phyloP scores from a whole-genome alignment of 1,140 invertebrate genomes.

The Lordiphosa stackelbergi region DNA sequence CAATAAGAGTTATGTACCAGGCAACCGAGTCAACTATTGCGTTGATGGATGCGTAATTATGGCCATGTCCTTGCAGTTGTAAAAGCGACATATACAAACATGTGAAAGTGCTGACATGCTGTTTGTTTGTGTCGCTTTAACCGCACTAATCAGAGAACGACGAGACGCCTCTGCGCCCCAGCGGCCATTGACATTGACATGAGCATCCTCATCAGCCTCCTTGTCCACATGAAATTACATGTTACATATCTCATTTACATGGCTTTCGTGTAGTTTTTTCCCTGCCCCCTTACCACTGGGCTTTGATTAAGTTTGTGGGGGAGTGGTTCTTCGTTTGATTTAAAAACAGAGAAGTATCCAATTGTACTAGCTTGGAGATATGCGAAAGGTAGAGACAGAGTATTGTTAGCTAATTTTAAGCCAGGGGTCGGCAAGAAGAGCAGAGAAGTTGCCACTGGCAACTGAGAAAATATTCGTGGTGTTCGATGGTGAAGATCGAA shows the following conservation, averaged over 20 bases:
- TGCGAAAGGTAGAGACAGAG: neutral
- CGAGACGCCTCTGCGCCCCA: conserved; percentile 8
- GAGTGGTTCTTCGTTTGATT: too few relatives aligned
- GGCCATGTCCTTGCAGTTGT: conserved; percentile 24
- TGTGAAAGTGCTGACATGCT: conserved; percentile 41
- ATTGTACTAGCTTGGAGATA: neutral
- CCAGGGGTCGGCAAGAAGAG: too few relatives aligned
- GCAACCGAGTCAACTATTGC: conserved; percentile 29
- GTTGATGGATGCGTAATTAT: conserved; percentile 39
- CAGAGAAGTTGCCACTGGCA: too few relatives aligned
- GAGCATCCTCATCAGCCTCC: conserved; percentile 22
- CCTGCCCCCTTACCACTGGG: too few relatives aligned
- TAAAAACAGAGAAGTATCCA: too few relatives aligned
- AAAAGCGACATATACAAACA: conserved; percentile 8
- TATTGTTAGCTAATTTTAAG: neutral
- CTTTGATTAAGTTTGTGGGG: too few relatives aligned
- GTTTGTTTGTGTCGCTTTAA: conserved; percentile 41
- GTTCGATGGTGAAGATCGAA: too few relatives aligned
- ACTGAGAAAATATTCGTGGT: too few relatives aligned
- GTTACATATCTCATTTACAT: conserved; percentile 44
- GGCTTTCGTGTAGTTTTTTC: conserved; percentile 27
- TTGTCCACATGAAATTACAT: conserved; percentile 44
- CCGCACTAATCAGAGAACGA: conserved; percentile 39
- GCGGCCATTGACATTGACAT: conserved; percentile 32
- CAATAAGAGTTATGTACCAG: conserved; percentile 30